These are phyloP conservation scores for Stigmatopora nigra DNA, from an alignment of 2,113 vertebrate genomes.

Conservation along the genomic window DNA sequence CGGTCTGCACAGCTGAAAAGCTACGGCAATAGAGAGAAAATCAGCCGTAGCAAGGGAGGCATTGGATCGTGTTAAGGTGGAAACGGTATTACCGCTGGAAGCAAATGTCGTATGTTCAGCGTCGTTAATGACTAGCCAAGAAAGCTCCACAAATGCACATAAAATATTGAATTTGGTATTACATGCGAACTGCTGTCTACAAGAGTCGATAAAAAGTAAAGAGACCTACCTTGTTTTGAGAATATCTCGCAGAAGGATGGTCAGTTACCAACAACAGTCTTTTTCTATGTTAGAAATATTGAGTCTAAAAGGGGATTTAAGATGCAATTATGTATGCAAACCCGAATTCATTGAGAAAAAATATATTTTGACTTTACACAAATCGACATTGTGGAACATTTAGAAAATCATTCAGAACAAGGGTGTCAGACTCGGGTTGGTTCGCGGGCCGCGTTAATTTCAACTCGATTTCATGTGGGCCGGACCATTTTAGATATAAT, in stretches of 20 bases:
- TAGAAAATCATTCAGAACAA: background rate
- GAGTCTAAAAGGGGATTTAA: background rate
- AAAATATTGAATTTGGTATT: conserved; percentile 4
- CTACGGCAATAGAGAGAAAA: conserved; percentile 24
- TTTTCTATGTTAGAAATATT: background rate
- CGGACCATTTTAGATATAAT: too few species aligned
- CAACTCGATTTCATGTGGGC: too few species aligned
- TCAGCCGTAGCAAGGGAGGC: conserved; percentile 1
- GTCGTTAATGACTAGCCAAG: conserved; percentile 2
- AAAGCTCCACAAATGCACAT: conserved; percentile 2
- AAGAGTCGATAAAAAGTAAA: background rate
- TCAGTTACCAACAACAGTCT: background rate
- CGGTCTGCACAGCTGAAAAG: conserved; percentile 40
- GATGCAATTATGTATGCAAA: background rate
- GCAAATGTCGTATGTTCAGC: background rate
- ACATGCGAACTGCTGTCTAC: too few species aligned
- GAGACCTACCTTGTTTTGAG: background rate
- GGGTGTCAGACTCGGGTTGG: too few species aligned
- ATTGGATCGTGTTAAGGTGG: conserved; percentile 8
- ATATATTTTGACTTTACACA: background rate
- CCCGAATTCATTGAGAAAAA: background rate
- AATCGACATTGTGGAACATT: background rate
- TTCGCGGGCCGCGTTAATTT: too few species aligned
- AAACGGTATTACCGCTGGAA: conserved; percentile 1
- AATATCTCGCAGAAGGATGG: background rate